Conservation (phyloP, 2,113 vertebrate species). For the Lathamus discolor region DNA sequence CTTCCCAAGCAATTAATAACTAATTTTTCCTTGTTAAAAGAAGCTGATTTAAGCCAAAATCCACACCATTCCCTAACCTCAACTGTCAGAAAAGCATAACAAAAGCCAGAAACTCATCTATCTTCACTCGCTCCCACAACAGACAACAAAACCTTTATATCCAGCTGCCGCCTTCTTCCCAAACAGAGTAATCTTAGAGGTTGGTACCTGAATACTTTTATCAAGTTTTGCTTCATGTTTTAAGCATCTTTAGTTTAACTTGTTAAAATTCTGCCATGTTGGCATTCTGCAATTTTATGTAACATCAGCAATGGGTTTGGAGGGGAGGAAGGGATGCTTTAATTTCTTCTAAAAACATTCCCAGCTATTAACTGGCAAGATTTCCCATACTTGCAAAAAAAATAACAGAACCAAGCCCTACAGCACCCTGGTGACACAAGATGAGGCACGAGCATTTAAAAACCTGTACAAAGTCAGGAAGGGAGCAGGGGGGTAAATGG, state of each 20-base stretch:
- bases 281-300: background rate
- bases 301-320: background rate
- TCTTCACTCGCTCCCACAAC: background rate
- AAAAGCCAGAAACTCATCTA: background rate
- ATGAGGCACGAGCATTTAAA: background rate
- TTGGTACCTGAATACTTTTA: background rate
- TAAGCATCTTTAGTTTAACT: background rate
- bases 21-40: background rate
- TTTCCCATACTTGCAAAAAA: background rate
- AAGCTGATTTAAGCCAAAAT: constrained; percentile 20
- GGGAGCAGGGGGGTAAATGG: background rate
- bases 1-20: constrained; percentile 26
- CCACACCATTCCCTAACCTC: background rate
- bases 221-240: background rate
- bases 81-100: background rate
- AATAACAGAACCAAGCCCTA: background rate
- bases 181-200: background rate
- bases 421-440: background rate
- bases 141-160: background rate
- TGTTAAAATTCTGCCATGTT: background rate
- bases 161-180: background rate
- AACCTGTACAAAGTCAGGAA: background rate
- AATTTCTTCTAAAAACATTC: background rate
- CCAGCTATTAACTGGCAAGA: background rate
- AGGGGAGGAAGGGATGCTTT: background rate